These are phyloP conservation scores for Alcedo atthis DNA, from an alignment of 2,797 vertebrate species.

Conservation along the genomic window DNA sequence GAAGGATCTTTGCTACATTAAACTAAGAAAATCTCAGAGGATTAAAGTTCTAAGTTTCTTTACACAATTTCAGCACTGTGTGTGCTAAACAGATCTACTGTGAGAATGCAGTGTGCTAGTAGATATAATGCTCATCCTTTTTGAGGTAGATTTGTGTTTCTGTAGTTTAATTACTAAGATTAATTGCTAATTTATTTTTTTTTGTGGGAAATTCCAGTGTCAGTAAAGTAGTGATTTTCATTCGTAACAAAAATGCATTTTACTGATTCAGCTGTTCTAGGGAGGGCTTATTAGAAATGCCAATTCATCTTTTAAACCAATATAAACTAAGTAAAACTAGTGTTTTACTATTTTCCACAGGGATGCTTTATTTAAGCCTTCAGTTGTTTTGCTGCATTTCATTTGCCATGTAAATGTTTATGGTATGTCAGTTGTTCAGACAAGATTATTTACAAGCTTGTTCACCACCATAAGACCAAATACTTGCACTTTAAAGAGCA, in stretches of 20 bases:
- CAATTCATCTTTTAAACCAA: slow-evolving; percentile 38
- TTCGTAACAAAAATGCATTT: slow-evolving; percentile 38
- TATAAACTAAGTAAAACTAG: background rate
- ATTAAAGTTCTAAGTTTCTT: background rate
- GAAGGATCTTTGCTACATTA: background rate
- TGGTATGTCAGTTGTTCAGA: slow-evolving; percentile 28
- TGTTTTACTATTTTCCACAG: background rate
- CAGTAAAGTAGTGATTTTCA: slow-evolving; percentile 29
- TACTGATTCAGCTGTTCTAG: slow-evolving; percentile 10
- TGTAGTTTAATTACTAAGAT: slow-evolving; percentile 41
- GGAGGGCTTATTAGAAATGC: slow-evolving; percentile 16
- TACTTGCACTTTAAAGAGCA: slow-evolving; percentile 1
- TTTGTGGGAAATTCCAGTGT: slow-evolving; percentile 20
- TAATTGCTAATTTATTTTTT: slow-evolving; percentile 27
- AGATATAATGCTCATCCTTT: background rate
- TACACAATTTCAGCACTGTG: background rate
- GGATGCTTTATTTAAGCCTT: slow-evolving; percentile 39
- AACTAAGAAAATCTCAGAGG: background rate
- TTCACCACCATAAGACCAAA: slow-evolving; percentile 24
- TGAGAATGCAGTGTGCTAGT: background rate
- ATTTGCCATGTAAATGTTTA: slow-evolving; percentile 45
- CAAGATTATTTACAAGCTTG: slow-evolving; percentile 35
- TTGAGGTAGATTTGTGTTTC: slow-evolving; percentile 1
- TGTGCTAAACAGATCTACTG: background rate
- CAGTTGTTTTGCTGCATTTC: background rate